phyloP scores from a whole-genome alignment of 1,140 invertebrate species.

The Yoshiicerus persimilis region DNA sequence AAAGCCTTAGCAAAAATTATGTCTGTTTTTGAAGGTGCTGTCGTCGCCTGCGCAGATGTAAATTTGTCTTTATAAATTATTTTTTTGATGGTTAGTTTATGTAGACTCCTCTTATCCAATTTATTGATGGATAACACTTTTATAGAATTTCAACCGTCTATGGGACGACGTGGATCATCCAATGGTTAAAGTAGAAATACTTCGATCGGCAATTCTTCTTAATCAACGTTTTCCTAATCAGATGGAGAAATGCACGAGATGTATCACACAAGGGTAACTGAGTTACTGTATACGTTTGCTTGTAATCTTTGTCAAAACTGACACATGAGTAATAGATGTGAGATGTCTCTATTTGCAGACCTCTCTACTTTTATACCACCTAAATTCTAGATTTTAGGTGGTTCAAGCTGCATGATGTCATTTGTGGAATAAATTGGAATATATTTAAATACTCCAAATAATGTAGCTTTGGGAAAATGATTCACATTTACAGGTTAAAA shows the following conservation, averaged over 20 bases:
- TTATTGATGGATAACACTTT: neutral
- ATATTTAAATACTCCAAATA: too few relatives aligned
- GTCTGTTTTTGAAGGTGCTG: conserved; percentile 21
- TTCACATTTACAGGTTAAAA: neutral
- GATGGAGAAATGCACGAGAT: conserved; percentile 43
- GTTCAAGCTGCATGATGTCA: too few relatives aligned
- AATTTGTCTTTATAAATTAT: too few relatives aligned
- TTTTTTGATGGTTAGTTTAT: too few relatives aligned
- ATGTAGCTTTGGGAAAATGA: too few relatives aligned
- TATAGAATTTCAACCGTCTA: conserved; percentile 28
- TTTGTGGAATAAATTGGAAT: neutral
- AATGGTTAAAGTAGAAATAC: conserved; percentile 39
- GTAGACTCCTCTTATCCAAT: too few relatives aligned
- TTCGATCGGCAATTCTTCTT: conserved; percentile 25
- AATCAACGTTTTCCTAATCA: conserved; percentile 43
- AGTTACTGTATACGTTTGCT: neutral
- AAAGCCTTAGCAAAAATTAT: conserved; percentile 38
- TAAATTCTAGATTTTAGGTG: too few relatives aligned
- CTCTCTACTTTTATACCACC: too few relatives aligned
- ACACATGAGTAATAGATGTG: neutral
- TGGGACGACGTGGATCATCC: conserved; percentile 30
- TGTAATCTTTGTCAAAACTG: neutral
- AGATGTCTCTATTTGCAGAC: too few relatives aligned
- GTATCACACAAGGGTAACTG: neutral
- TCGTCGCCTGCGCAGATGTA: conserved; percentile 2